These are phyloP conservation scores for Thaumetopoea pityocampa DNA, from an alignment of 1,140 invertebrate species.

Conservation along the genomic window DNA sequence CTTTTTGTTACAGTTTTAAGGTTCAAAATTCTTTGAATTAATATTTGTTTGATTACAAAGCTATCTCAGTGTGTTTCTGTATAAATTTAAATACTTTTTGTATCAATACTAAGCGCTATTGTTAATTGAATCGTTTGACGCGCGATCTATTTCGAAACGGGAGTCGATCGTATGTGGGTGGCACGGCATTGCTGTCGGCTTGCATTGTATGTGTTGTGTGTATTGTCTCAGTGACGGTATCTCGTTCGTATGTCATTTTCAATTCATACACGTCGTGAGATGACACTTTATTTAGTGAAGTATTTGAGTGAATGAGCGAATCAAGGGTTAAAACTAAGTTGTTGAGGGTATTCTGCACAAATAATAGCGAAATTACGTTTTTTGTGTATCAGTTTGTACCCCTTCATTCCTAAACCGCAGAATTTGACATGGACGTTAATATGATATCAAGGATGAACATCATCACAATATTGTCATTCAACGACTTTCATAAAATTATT, in stretches of 20 bases:
- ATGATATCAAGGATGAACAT: too few relatives aligned
- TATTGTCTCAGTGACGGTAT: conserved; percentile 8
- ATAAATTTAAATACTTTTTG: conserved; percentile 20
- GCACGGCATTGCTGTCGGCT: conserved; percentile 9
- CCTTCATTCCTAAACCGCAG: too few relatives aligned
- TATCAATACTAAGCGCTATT: conserved; percentile 25
- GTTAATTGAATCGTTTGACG: conserved; percentile 38
- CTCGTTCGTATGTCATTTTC: conserved; percentile 6
- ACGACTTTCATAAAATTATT: too few relatives aligned
- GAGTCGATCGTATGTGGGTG: conserved; percentile 23
- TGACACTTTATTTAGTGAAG: too few relatives aligned
- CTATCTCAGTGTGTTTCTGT: conserved; percentile 9
- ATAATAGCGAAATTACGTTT: too few relatives aligned
- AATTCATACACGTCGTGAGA: conserved; percentile 1
- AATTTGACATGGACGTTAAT: too few relatives aligned
- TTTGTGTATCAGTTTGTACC: too few relatives aligned
- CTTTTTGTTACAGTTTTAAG: background rate
- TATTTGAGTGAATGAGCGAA: too few relatives aligned
- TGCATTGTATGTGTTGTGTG: conserved; percentile 5
- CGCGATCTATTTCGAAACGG: conserved; percentile 27
- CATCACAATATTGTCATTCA: too few relatives aligned
- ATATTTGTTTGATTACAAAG: too few relatives aligned
- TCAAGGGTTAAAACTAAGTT: too few relatives aligned
- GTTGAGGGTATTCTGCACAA: too few relatives aligned
- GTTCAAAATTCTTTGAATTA: conserved; percentile 3